These are phyloP conservation scores for Odontocolon sp. DNA, from an alignment of 2,888 invertebrate genomes.

Conservation along the genomic window DNA sequence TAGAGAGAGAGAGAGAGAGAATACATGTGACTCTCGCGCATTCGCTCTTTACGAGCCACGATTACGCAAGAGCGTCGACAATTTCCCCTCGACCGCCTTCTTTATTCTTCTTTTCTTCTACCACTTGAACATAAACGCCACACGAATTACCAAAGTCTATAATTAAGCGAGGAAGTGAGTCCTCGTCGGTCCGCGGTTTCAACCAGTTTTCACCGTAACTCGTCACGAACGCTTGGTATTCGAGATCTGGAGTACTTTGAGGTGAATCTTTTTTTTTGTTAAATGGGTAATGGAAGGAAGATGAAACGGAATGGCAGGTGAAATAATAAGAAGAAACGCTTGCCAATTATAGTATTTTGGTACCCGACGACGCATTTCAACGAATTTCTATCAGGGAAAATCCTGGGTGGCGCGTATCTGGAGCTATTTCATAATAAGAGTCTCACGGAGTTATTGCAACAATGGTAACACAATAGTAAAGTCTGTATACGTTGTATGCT, in stretches of 20 bases:
- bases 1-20: neutral
- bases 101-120: neutral
- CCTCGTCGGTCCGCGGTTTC: constrained; percentile 7
- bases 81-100: neutral
- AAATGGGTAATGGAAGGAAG: too few relatives aligned
- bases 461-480: constrained; percentile 68
- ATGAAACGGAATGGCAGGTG: neutral
- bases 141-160: constrained; percentile 52
- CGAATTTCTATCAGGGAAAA: constrained; percentile 12
- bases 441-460: constrained; percentile 75
- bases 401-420: constrained; percentile 50
- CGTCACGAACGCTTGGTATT: neutral
- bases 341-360: neutral
- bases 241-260: neutral
- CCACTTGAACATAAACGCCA: constrained; percentile 23
- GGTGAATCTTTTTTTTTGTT: too few relatives aligned
- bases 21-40: constrained; percentile 36
- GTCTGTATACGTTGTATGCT: constrained; percentile 18
- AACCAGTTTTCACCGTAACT: constrained; percentile 24
- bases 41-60: constrained; percentile 46
- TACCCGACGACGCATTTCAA: neutral
- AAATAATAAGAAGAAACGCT: neutral
- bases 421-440: constrained; percentile 73
- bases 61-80: constrained; percentile 55
- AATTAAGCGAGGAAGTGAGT: constrained; percentile 46